Percentiles rank a stretch among this genome's conserved stretches.
Evolutionary conservation across 2,797 vertebrate genomes (phyloP).

Genomic region (Bryconaethiops microstoma): DNA sequence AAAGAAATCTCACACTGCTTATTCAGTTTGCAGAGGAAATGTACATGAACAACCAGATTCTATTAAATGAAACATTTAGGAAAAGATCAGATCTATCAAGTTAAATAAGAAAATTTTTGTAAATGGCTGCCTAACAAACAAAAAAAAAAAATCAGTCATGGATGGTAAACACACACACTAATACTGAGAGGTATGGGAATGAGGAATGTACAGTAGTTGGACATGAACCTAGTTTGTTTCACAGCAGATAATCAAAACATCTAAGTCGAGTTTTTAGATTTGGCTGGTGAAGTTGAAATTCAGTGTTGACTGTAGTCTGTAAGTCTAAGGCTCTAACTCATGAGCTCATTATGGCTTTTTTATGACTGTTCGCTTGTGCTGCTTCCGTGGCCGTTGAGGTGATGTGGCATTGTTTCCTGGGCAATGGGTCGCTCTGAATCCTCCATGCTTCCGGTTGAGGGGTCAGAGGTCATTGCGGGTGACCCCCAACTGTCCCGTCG

Average conservation of each 20-base stretch:
- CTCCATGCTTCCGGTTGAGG: constrained; percentile 66
- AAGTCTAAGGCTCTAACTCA: not conserved
- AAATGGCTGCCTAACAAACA: not conserved
- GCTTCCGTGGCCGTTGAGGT: constrained; percentile 83
- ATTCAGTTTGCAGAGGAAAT: constrained; percentile 3
- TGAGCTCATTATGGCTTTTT: constrained; percentile 6
- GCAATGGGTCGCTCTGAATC: constrained; percentile 70
- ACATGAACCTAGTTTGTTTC: constrained; percentile 5
- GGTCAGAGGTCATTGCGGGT: constrained; percentile 78
- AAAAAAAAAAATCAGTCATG: not conserved
- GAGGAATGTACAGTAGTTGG: constrained; percentile 37
- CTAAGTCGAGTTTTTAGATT: constrained; percentile 13
- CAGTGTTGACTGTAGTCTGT: not conserved
- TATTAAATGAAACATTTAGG: constrained; percentile 9
- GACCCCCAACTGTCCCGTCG: constrained; percentile 84
- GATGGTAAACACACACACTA: constrained; percentile 26
- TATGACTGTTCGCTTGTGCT: constrained; percentile 61
- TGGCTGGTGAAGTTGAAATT: not conserved
- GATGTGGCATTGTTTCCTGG: constrained; percentile 79
- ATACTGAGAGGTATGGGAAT: constrained; percentile 34
- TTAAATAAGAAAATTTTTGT: not conserved
- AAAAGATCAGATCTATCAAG: not conserved
- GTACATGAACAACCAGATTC: constrained; percentile 5
- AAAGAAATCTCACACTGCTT: not conserved
- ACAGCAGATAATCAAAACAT: not conserved